A percentile compares a stretch with the other conserved stretches of the same genome.
Evolutionary conservation across 23 tunicate genomes (phyloP).

Genomic region (Styela clava): DNA sequence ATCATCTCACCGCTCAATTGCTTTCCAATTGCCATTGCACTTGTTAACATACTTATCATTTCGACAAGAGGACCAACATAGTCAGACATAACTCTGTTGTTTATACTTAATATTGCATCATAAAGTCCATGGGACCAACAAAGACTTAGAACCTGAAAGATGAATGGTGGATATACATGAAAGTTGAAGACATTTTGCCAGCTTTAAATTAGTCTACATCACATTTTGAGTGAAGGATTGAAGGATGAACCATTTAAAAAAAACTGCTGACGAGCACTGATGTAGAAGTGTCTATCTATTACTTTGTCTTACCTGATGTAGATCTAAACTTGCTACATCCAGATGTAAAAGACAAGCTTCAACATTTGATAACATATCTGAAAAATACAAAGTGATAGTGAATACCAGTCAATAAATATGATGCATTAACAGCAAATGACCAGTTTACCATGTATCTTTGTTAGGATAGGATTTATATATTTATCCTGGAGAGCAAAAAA

Average conservation of each 20-base stretch:
- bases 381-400: no score
- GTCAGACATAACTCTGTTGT: slow-evolving; percentile 83
- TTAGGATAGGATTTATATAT: no score
- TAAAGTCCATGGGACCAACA: slow-evolving; percentile 90
- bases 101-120: slow-evolving; percentile 87
- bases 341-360: slow-evolving; percentile 85
- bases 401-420: no score
- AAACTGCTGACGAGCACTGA: no score
- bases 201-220: no score
- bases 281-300: no score
- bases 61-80: slow-evolving; percentile 73
- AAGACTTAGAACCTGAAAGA: slow-evolving; percentile 61
- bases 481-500: no score
- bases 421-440: no score
- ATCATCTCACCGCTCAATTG: slow-evolving; percentile 75
- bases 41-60: slow-evolving; percentile 39
- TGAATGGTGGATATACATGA: background rate
- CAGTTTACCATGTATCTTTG: no score
- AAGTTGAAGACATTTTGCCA: no score
- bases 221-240: no score
- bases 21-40: slow-evolving; percentile 43
- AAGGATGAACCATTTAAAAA: no score
- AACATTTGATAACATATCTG: slow-evolving; percentile 76
- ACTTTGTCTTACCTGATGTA: slow-evolving; percentile 76
- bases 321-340: slow-evolving; percentile 59